Conservation (phyloP, 2,113 vertebrate genomes). For the Shinisaurus crocodilurus region DNA sequence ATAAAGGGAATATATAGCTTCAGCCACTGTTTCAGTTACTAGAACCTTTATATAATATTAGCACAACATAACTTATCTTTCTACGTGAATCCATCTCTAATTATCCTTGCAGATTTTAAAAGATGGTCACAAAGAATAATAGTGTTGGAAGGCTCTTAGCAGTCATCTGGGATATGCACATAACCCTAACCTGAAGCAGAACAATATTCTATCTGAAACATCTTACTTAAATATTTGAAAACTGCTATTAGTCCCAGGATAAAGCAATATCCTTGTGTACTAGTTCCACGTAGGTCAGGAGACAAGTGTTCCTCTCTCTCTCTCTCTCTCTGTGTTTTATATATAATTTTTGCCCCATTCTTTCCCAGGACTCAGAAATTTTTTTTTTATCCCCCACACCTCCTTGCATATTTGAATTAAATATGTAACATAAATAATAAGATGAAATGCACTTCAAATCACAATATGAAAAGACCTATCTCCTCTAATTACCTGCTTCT, state of each 20-base stretch:
- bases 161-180: background rate
- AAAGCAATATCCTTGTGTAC: background rate
- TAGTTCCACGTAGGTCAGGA: background rate
- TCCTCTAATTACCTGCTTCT: slow-evolving; percentile 6
- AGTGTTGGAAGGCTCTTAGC: background rate
- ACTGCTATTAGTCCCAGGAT: background rate
- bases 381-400: background rate
- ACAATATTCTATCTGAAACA: background rate
- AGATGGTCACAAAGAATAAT: background rate
- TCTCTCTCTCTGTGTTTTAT: too few relatives aligned
- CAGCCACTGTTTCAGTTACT: background rate
- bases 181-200: background rate
- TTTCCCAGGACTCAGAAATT: background rate
- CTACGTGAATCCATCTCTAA: background rate
- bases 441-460: background rate
- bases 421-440: slow-evolving; percentile 9
- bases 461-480: slow-evolving; percentile 6
- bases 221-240: background rate
- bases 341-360: too few relatives aligned
- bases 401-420: slow-evolving; percentile 5
- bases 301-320: too few relatives aligned
- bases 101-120: background rate
- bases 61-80: background rate
- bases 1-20: background rate
- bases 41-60: background rate